A percentile compares a stretch with the other conserved stretches of the same genome.
These are phyloP conservation scores for Oxycera nigricornis DNA, from an alignment of 2,888 invertebrate genomes.

Conservation along the genomic window DNA sequence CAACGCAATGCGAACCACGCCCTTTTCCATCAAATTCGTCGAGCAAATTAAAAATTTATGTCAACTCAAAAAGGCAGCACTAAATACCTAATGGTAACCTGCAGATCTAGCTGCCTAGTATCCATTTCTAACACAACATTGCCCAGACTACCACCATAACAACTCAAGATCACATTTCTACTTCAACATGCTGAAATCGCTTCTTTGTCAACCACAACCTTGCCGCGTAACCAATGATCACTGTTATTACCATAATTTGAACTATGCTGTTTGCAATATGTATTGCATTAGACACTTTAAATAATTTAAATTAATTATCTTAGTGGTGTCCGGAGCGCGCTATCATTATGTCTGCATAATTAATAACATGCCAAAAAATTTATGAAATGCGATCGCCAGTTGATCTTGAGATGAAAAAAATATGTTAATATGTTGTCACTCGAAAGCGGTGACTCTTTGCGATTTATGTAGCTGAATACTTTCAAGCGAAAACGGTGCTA, in stretches of 20 bases:
- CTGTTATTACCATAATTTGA: not conserved
- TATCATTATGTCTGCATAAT: constrained; percentile 2
- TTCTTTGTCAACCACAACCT: constrained; percentile 5
- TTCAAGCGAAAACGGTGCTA: constrained; percentile 9
- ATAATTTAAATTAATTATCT: too few relatives aligned
- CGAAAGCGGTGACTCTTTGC: too few relatives aligned
- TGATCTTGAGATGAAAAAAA: not conserved
- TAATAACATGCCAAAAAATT: not conserved
- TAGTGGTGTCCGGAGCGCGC: not conserved
- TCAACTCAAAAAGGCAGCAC: too few relatives aligned
- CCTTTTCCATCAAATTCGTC: too few relatives aligned
- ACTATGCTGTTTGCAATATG: not conserved
- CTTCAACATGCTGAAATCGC: constrained; percentile 4
- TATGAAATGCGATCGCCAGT: not conserved
- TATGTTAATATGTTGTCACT: not conserved
- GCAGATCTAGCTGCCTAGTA: not conserved
- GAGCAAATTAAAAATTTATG: too few relatives aligned
- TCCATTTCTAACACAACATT: not conserved
- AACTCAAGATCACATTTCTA: constrained; percentile 9
- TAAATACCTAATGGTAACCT: not conserved
- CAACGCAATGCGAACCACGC: too few relatives aligned
- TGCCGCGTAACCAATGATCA: not conserved
- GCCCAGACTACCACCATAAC: constrained; percentile 2
- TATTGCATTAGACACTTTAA: constrained; percentile 18
- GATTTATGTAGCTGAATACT: not conserved